A percentile compares a stretch with the other conserved stretches of the same genome.
Evolutionary conservation across 1,140 invertebrate genomes (phyloP).

Genomic region (Drosophila rhopaloa): DNA sequence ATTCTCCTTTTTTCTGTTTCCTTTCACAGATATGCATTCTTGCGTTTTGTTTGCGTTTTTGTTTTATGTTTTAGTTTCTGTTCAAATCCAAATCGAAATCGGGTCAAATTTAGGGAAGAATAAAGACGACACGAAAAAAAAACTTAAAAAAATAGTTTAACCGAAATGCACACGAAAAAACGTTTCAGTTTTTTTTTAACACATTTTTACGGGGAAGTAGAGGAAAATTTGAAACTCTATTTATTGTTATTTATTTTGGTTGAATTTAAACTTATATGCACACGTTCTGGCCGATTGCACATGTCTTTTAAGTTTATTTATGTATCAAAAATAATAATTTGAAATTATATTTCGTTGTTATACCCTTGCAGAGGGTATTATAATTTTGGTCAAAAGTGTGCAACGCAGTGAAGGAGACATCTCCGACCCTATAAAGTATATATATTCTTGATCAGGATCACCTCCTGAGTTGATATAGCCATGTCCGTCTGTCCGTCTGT

Average conservation of each 20-base stretch:
- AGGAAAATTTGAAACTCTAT: neutral
- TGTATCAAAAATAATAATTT: slow-evolving; percentile 16
- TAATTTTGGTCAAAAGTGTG: too few species aligned
- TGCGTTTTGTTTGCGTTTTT: slow-evolving; percentile 36
- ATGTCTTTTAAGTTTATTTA: slow-evolving; percentile 18
- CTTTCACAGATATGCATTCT: slow-evolving; percentile 47
- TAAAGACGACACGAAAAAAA: slow-evolving; percentile 21
- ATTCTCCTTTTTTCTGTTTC: slow-evolving; percentile 30
- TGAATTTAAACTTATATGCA: slow-evolving; percentile 18
- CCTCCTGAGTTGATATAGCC: too few species aligned
- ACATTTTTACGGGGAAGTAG: neutral
- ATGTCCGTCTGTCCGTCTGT: too few species aligned
- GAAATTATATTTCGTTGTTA: slow-evolving; percentile 16
- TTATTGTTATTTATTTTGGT: slow-evolving; percentile 4
- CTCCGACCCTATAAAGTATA: too few species aligned
- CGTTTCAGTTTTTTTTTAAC: slow-evolving; percentile 15
- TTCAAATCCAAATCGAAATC: slow-evolving; percentile 48
- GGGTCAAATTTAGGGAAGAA: slow-evolving; percentile 45
- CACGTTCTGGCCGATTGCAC: slow-evolving; percentile 65
- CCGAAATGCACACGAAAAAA: slow-evolving; percentile 47
- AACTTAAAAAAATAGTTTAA: slow-evolving; percentile 23
- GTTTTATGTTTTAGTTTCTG: slow-evolving; percentile 19
- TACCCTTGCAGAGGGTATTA: too few species aligned
- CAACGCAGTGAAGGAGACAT: too few species aligned
- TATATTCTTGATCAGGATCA: too few species aligned